These are phyloP conservation scores for Corydoras maculifer DNA, from an alignment of 2,113 vertebrate genomes.

Conservation along the genomic window DNA sequence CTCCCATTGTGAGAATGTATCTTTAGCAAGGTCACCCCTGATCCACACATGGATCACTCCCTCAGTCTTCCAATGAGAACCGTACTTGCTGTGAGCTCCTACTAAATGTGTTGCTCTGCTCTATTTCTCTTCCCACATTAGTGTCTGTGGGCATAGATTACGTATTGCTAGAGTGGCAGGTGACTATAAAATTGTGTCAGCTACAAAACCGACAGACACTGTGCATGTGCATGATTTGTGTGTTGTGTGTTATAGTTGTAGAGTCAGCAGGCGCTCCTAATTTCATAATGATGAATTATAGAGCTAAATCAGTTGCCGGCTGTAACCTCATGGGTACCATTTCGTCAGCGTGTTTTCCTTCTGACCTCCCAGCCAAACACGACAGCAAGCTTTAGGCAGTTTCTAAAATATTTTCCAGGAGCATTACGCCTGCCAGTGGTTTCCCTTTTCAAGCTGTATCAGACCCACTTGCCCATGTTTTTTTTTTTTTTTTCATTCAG, in stretches of 20 bases:
- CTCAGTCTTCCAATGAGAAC: slow-evolving; percentile 32
- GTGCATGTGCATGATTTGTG: slow-evolving; percentile 18
- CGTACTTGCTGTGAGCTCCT: slow-evolving; percentile 31
- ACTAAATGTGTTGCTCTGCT: slow-evolving; percentile 42
- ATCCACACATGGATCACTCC: slow-evolving; percentile 30
- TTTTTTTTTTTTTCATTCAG: too few relatives aligned
- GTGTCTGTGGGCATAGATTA: slow-evolving; percentile 5
- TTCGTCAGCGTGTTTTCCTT: slow-evolving; percentile 8
- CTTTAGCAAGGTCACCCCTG: slow-evolving; percentile 45
- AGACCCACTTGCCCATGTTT: too few relatives aligned
- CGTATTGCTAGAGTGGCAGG: slow-evolving; percentile 4
- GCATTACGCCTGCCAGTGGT: neutral
- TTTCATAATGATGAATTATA: slow-evolving; percentile 10
- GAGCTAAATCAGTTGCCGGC: neutral
- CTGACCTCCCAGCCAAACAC: slow-evolving; percentile 10
- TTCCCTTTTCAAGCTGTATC: slow-evolving; percentile 2
- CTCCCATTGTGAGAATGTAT: slow-evolving; percentile 38
- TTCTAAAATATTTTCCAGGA: slow-evolving; percentile 18
- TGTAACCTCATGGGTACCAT: neutral
- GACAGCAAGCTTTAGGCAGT: slow-evolving; percentile 10
- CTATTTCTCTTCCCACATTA: slow-evolving; percentile 28
- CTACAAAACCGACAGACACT: neutral
- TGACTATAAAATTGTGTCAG: slow-evolving; percentile 20
- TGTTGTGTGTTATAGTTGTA: neutral
- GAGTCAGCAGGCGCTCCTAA: slow-evolving; percentile 9